phyloP scores from a whole-genome alignment of 1,140 invertebrate genomes.

The Helicoverpa armigera region DNA sequence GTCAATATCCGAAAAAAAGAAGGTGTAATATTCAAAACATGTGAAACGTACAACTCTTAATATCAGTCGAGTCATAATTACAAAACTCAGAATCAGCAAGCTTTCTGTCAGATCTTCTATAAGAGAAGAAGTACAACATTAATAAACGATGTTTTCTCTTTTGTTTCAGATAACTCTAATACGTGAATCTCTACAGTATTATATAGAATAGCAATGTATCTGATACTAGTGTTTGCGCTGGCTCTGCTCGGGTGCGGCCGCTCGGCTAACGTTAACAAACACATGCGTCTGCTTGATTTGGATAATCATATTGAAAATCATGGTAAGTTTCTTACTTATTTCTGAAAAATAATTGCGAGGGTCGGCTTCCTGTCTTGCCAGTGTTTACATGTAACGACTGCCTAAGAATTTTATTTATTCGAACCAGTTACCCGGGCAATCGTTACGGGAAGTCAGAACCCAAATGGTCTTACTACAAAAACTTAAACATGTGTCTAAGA shows the following conservation, averaged over 20 bases:
- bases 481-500: no score
- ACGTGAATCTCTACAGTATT: slow-evolving; percentile 72
- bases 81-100: no score
- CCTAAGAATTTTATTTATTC: no score
- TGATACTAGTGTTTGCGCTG: slow-evolving; percentile 69
- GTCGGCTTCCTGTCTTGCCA: background rate
- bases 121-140: no score
- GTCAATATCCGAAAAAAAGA: no score
- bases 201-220: slow-evolving; percentile 64
- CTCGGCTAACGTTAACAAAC: slow-evolving; percentile 68
- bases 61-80: no score
- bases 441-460: no score
- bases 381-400: background rate
- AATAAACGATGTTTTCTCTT: slow-evolving; percentile 26
- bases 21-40: no score
- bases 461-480: no score
- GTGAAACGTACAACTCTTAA: no score
- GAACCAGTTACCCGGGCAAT: no score
- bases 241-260: slow-evolving; percentile 64
- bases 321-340: slow-evolving; percentile 59
- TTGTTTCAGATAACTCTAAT: slow-evolving; percentile 62
- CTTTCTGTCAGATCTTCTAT: no score
- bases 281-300: slow-evolving; percentile 70
- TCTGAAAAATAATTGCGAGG: background rate
- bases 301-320: slow-evolving; percentile 69